Base-by-base conservation (phyloP, 2,797 vertebrate species). In the Erithacus rubecula region DNA sequence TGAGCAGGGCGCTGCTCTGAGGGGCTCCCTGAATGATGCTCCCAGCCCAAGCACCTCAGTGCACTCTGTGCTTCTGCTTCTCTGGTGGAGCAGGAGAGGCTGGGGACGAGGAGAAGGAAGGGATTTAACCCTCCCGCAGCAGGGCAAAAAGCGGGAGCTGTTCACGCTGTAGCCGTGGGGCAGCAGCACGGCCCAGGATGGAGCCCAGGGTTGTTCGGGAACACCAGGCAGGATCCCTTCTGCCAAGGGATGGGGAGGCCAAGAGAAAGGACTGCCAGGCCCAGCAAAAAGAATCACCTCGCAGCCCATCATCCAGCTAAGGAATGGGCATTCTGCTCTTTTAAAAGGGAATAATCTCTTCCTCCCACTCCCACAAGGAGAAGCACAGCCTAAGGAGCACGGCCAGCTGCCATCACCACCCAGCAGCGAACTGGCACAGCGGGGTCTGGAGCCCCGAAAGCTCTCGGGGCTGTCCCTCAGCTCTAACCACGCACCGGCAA, bases 401-500 rank as follows among this genome's bases (percentile, higher is more conserved):
- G 30, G 72, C 65, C 4, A 0, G 12, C 22, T 12, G 13, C 60
- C 81, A 17, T 0, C 17, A 15, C 29, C 68, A 4, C 55, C 41
- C 44, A 12, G 39, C 78, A 34, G n/a, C 9, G 51, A 44, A 8
- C 63, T 24, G 59, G 14, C 17, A 1, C 1, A 11, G 20, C 1
- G 12, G 22, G 19, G 4, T 14, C 21, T 21, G 2, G 0, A n/a
- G 52, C 21, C 59, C 68, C 7, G 0, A 26, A 32, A 86, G 37
- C 83, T 52, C 65, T 5, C 2, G 2, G 14, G 30, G 56, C 9
- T 56, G 21, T 11, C 39, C 60, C 76, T 56, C 37, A 15, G 34
- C 37, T 14, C 1, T 6, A 2, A 12, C 1, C 3, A 16, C 23
- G 1, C 58, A 13, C 3, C 4, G 20, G 10, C 36, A 0, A 46